Percentiles rank a stretch among this genome's conserved stretches.
These are phyloP conservation scores for Lutraria rhynchaena DNA, from an alignment of 1,140 invertebrate species.

Conservation along the genomic window DNA sequence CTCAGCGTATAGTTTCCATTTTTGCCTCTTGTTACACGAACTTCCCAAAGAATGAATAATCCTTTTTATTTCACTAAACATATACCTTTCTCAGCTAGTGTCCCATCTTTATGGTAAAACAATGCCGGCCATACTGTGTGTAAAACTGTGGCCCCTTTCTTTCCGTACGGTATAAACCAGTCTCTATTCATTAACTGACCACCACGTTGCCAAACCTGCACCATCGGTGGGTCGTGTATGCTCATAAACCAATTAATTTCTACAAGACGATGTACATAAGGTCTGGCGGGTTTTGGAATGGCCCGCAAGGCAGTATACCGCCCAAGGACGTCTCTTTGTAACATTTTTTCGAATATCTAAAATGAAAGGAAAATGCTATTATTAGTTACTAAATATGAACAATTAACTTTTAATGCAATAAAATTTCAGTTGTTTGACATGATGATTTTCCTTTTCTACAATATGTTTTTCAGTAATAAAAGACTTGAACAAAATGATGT, in stretches of 20 bases:
- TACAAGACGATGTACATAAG: slow-evolving; percentile 38
- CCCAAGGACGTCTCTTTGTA: slow-evolving; percentile 26
- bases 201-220: slow-evolving; percentile 43
- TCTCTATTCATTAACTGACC: slow-evolving; percentile 56
- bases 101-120: slow-evolving; percentile 35
- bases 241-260: slow-evolving; percentile 44
- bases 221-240: slow-evolving; percentile 40
- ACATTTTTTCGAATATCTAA: slow-evolving; percentile 42
- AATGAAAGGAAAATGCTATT: not conserved
- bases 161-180: slow-evolving; percentile 39
- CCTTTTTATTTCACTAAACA: slow-evolving; percentile 37
- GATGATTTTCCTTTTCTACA: no score
- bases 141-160: slow-evolving; percentile 50
- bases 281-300: slow-evolving; percentile 32
- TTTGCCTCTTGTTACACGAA: no score
- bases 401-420: no score
- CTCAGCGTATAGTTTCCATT: no score
- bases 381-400: no score
- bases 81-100: slow-evolving; percentile 38
- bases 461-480: no score
- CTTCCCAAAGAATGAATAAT: not conserved
- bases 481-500: no score
- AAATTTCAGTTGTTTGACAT: no score
- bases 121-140: slow-evolving; percentile 54
- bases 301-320: slow-evolving; percentile 11